phyloP scores from a whole-genome alignment of 1,140 invertebrate genomes.

The Lucilia sericata region DNA sequence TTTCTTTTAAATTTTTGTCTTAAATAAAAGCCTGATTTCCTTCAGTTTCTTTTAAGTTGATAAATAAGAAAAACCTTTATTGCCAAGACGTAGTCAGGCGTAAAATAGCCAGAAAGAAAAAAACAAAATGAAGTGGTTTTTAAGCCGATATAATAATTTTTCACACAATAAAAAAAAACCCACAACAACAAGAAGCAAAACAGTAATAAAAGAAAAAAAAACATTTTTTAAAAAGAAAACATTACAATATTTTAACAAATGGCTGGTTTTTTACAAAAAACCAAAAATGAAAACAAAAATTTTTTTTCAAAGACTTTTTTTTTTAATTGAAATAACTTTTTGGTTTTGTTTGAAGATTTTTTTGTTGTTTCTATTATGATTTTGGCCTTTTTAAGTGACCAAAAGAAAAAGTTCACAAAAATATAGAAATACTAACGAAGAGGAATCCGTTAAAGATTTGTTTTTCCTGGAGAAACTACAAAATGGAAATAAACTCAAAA shows the following conservation, averaged over 20 bases:
- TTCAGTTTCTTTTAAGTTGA: background rate
- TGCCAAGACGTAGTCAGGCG: background rate
- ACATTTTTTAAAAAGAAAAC: background rate
- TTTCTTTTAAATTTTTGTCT: background rate
- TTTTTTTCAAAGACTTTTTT: background rate
- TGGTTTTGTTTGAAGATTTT: background rate
- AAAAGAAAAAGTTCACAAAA: background rate
- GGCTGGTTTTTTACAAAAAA: background rate
- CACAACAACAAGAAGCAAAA: background rate
- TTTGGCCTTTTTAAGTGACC: background rate
- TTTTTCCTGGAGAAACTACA: background rate
- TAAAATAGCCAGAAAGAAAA: background rate
- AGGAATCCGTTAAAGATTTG: background rate
- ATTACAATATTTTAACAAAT: background rate
- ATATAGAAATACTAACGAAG: background rate
- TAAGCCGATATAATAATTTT: constrained; percentile 7
- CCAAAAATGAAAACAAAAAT: background rate
- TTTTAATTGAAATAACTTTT: background rate
- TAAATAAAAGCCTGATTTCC: background rate
- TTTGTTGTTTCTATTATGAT: background rate
- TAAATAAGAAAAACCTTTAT: background rate
- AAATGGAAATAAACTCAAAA: background rate
- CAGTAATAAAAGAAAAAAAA: background rate
- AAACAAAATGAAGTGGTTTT: background rate
- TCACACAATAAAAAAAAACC: background rate